Base-by-base conservation (phyloP, 2,797 vertebrate species). In the Hafferia zeledoni region DNA sequence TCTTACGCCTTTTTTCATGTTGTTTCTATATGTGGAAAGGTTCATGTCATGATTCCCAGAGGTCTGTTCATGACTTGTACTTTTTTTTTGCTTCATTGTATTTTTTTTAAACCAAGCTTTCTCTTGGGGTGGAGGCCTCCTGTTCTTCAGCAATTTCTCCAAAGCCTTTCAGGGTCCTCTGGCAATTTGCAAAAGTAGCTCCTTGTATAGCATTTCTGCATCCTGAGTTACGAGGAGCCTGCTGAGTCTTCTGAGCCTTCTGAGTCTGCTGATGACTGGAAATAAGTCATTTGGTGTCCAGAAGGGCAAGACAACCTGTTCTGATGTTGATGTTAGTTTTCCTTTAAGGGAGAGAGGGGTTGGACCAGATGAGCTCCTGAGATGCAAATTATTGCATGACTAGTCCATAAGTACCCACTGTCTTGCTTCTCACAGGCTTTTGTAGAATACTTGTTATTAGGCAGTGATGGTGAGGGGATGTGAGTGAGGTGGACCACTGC, bases 381-480 rank as follows among this genome's bases (percentile, higher is more conserved):
- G 65, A 50, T 94, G 64, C 71, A 50, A 83, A 83, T 89, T 67
- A 69, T 16, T 68, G 47, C 71, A 22, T 92, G 86, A 72, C 88
- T 93, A 35, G 69, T 91, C 74, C 47, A 23, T 76, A 67, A 90
- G 83, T 37, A 86, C 23, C 20, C 65, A 65, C 44, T 9, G 3
- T 78, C 75, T 78, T 83, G 59, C 61, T 94, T 93, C 86, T 94
- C 50, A 27, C 70, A 44, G 70, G 65, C 81, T 93, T 81, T 46
- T 46, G 44, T 63, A 56, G 69, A 85, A 69, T 91, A 67, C 81
- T 77, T 90, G 80, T 83, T 82, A 88, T 89, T 93, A 93, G 35
- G 59, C 61, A 69, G 67, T 6, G 59, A 11, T 75, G 86, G 63
- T n/a, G 37, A 89, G 70, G 83, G 77, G 56, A 55, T 1, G 5